Percentiles rank a stretch among this genome's conserved stretches.
These are phyloP conservation scores for Seriola dumerili DNA, from an alignment of 2,113 vertebrate species.

Conservation along the genomic window DNA sequence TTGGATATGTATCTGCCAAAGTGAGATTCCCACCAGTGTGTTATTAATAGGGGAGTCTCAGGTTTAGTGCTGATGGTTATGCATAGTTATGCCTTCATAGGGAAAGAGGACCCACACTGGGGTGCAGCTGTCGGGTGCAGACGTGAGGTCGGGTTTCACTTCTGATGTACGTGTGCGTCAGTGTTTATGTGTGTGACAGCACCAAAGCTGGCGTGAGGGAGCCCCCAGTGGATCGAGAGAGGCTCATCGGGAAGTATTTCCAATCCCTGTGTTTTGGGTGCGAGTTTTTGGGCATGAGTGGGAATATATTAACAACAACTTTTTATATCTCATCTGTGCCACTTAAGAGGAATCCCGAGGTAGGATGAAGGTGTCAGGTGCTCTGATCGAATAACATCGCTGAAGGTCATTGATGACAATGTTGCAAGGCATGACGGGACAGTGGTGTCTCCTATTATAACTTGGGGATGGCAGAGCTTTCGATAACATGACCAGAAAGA, in stretches of 20 bases:
- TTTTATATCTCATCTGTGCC: constrained; percentile 47
- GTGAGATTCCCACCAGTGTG: constrained; percentile 59
- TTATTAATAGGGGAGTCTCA: constrained; percentile 75
- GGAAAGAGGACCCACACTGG: constrained; percentile 70
- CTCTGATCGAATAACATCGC: constrained; percentile 48
- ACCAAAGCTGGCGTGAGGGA: constrained; percentile 54
- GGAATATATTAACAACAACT: neutral
- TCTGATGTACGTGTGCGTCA: constrained; percentile 22
- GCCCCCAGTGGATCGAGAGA: constrained; percentile 59
- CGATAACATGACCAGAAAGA: neutral
- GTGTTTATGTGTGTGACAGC: constrained; percentile 40
- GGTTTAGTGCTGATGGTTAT: constrained; percentile 63
- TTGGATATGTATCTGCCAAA: constrained; percentile 18
- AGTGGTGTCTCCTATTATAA: neutral
- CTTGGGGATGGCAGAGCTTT: neutral
- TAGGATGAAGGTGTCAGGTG: constrained; percentile 24
- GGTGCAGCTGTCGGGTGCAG: constrained; percentile 77
- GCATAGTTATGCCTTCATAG: constrained; percentile 70
- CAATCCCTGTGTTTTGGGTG: constrained; percentile 9
- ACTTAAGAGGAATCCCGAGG: constrained; percentile 30
- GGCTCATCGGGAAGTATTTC: constrained; percentile 29
- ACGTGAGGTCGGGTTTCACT: constrained; percentile 73
- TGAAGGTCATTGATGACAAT: constrained; percentile 55
- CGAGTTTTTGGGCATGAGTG: neutral
- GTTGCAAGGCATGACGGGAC: neutral